Percentiles rank a stretch among this genome's conserved stretches.
phyloP scores from a whole-genome alignment of 2,888 invertebrate genomes.

The Incurvaria masculella region DNA sequence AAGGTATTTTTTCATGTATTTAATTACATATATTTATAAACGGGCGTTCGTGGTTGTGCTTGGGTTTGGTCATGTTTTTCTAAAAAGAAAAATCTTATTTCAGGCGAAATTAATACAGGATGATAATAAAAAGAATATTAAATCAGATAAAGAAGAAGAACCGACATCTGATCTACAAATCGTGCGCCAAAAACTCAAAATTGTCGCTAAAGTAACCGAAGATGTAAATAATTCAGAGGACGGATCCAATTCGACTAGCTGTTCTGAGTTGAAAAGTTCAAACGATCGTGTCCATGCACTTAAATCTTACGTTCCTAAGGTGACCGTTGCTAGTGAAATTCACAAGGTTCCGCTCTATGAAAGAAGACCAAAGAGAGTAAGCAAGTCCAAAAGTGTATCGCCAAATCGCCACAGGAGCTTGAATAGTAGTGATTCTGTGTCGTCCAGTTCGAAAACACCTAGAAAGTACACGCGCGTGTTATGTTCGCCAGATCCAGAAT shows the following conservation, averaged over 20 bases:
- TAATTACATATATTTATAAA: too few species aligned
- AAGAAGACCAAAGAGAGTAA: constrained; percentile 29
- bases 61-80: too few species aligned
- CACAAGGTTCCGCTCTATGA: constrained; percentile 44
- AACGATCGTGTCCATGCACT: too few species aligned
- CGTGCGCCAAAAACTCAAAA: constrained; percentile 5
- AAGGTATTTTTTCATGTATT: constrained; percentile 39
- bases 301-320: too few species aligned
- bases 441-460: neutral
- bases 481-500: constrained; percentile 35
- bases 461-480: constrained; percentile 39
- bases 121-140: too few species aligned
- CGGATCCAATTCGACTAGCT: too few species aligned
- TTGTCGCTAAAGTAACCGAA: constrained; percentile 1
- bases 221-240: too few species aligned
- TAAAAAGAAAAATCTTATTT: too few species aligned
- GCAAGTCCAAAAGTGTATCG: neutral
- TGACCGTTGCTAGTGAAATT: too few species aligned
- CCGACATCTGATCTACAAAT: constrained; percentile 1
- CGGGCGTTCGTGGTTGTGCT: too few species aligned
- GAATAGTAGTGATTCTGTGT: neutral
- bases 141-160: neutral
- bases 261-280: too few species aligned
- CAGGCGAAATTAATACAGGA: too few species aligned
- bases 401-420: neutral